Conservation (phyloP, 2,797 vertebrate genomes). For the Artibeus lituratus region DNA sequence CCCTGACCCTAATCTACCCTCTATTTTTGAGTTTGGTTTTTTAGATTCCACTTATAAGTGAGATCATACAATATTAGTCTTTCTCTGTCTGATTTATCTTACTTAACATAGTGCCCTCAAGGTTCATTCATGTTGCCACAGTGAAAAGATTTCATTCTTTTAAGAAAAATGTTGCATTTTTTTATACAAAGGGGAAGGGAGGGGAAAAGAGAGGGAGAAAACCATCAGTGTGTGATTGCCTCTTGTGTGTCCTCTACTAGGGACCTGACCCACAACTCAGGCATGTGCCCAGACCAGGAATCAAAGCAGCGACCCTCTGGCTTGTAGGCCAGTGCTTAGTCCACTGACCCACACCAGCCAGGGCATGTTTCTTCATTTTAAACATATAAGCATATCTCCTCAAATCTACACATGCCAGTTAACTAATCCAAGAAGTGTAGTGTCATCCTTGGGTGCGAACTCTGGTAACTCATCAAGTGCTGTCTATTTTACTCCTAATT, state of each 20-base stretch:
- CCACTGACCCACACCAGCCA: no score
- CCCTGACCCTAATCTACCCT: neutral
- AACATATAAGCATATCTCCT: neutral
- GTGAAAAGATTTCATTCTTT: neutral
- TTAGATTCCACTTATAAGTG: neutral
- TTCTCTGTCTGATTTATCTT: neutral
- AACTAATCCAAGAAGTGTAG: neutral
- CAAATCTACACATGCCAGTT: neutral
- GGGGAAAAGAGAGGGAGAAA: no score
- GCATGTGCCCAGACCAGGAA: no score
- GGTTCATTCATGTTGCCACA: neutral
- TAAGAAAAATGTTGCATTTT: no score
- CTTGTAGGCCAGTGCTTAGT: no score
- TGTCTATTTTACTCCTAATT: neutral
- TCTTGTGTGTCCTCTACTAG: no score
- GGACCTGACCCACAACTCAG: no score
- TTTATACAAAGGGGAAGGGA: no score
- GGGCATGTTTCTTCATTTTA: neutral
- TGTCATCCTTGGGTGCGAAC: neutral
- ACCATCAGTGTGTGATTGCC: no score
- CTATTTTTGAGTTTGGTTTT: neutral
- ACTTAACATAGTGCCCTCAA: neutral
- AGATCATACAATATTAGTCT: neutral
- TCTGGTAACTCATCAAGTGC: neutral
- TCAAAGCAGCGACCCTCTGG: no score